Base-by-base conservation (phyloP, 2,797 vertebrate genomes). In the Myripristis jacobus region DNA sequence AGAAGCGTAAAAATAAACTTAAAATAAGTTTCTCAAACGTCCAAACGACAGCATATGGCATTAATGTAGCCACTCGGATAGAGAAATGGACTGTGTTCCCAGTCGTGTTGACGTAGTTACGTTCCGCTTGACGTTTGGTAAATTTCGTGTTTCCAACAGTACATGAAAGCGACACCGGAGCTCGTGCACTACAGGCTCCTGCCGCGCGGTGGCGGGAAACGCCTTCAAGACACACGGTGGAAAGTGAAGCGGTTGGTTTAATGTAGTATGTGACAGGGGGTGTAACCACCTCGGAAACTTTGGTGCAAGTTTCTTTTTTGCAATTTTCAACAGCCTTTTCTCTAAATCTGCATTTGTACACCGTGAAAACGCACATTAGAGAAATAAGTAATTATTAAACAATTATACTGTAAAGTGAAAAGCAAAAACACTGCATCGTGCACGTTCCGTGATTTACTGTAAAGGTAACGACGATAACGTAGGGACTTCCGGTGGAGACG, bases 151-250 rank as follows among this genome's bases (percentile, higher is more conserved):
- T 43, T 43, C 41, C 41, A 3, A 43, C 15, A 43, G 41, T 15
- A 4, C 1, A 1, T 3, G 19, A 50, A 22, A 5, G 47, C 19
- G 13, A 3, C 25, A 34, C 15, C 5, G 15, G 44, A 46, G 31
- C 9, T 3, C 0, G 8, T 66, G 73, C 59, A 60, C 1, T 62
- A 58, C 80, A 18, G 2, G 11, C 4, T 0, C 0, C 11, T 16
- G 22, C 75, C 87, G 48, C 83, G 18, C 12, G 77, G 73, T 62
- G 89, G 82, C 31, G 67, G 50, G 48, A 86, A 24, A 77, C 1
- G 1, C n/a, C 36, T n/a, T 52, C 13, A 0, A 24, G 54, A 65
- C 61, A 16, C 1, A 15, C 11, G 46, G 18, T 61, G 6, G n/a
- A n/a, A n/a, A n/a, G n/a, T 36, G 8, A 41, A 4, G 21, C 19